Conservation (phyloP, 2,888 invertebrate genomes). For the Salpingus planirostris region DNA sequence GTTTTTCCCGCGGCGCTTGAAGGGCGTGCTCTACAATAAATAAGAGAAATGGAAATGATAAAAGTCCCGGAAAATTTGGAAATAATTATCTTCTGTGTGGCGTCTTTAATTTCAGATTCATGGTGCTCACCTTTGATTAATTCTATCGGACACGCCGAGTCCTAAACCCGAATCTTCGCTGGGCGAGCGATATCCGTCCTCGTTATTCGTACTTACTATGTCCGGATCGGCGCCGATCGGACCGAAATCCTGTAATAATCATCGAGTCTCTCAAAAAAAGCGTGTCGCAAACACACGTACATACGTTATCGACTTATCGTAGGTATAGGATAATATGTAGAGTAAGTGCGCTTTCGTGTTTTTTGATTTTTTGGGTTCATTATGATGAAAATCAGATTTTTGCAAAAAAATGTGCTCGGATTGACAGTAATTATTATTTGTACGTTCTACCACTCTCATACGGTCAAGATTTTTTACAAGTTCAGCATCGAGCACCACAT, state of each 20-base stretch:
- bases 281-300: too few species aligned
- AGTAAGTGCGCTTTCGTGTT: too few species aligned
- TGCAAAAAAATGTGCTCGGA: slow-evolving; percentile 12
- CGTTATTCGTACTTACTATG: slow-evolving; percentile 44
- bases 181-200: slow-evolving; percentile 71
- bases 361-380: too few species aligned
- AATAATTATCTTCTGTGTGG: slow-evolving; percentile 3
- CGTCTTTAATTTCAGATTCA: too few species aligned
- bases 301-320: too few species aligned
- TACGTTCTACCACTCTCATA: slow-evolving; percentile 14
- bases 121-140: slow-evolving; percentile 37
- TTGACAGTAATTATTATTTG: too few species aligned
- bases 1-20: slow-evolving; percentile 35
- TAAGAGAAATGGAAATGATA: slow-evolving; percentile 11
- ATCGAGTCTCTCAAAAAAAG: too few species aligned
- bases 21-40: slow-evolving; percentile 34
- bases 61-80: slow-evolving; percentile 14
- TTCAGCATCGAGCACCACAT: slow-evolving; percentile 41
- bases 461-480: slow-evolving; percentile 2
- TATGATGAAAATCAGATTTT: too few species aligned
- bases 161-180: slow-evolving; percentile 94
- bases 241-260: slow-evolving; percentile 48
- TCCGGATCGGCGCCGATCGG: slow-evolving; percentile 44
- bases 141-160: slow-evolving; percentile 67
- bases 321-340: too few species aligned